Base-by-base conservation (phyloP, 2,888 invertebrate genomes). In the Blastobasis adustella region DNA sequence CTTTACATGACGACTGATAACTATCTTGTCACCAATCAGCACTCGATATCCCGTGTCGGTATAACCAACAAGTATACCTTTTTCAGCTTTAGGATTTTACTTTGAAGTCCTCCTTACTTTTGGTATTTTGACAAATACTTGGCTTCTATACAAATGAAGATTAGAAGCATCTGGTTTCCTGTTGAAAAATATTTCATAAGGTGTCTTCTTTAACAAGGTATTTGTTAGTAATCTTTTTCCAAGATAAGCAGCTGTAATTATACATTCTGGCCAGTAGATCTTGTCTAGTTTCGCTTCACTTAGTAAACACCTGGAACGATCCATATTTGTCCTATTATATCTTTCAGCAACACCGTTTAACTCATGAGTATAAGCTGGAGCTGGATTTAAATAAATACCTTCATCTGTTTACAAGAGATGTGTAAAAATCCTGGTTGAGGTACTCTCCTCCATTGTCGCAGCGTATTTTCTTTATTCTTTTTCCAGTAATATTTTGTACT, bases 381-480 rank as follows among this genome's bases (percentile, higher is more conserved):
- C 63, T 43, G 66, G 56, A 52, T 51, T 49, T 49, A 66, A 53
- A 46, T 52, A 42, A 51, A 66, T 64, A 39, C 63, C 66, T 44
- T 63, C 63, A 40, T 65, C 44, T 38, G 49, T 62, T n/a, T n/a
- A n/a, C n/a, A 40, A 52, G 46, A 50, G 64, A 64, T 45, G 58
- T 46, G 56, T 56, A 62, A 53, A 67, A 51, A 45, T 58, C 56
- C 5, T 49, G 49, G 50, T 63, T 62, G 42, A 63, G 46, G 46
- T 65, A 64, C 50, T 65, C 61, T 38, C 52, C 61, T 1, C 65
- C 61, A 51, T 63, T 67, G 47, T 67, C 62, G 54, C 63, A 63
- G 41, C 52, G 53, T n/a, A 65, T 2, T 58, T 63, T 53, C 52
- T 61, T 64, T 5, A 64, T 44, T 40, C 10, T 65, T 53, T 62